Evolutionary conservation across 2,113 vertebrate species (phyloP).

Genomic region (Phoxinus phoxinus): DNA sequence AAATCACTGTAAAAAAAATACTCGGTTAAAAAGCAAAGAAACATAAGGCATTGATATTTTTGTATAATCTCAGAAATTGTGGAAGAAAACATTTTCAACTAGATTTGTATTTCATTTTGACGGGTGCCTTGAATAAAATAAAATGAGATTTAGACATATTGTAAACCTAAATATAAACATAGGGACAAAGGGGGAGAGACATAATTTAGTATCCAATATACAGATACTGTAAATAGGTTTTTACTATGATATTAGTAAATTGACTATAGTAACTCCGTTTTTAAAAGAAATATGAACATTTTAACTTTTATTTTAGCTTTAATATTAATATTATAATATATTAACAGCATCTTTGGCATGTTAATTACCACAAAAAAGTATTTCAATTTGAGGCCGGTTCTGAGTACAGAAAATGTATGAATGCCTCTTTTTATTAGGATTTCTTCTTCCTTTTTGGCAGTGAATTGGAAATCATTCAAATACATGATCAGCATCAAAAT

Average conservation of each 20-base stretch:
- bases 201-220: neutral
- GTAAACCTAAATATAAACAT: neutral
- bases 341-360: neutral
- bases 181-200: neutral
- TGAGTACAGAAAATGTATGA: neutral
- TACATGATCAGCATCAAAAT: conserved; percentile 20
- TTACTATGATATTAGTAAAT: neutral
- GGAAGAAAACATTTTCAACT: neutral
- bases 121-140: neutral
- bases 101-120: neutral
- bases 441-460: neutral
- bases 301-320: neutral
- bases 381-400: neutral
- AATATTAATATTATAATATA: too few species aligned
- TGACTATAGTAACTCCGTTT: neutral
- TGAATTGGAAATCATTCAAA: conserved; percentile 22
- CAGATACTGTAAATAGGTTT: neutral
- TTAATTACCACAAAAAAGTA: neutral
- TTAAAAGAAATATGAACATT: neutral
- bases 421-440: neutral
- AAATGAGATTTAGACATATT: neutral
- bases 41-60: neutral
- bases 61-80: neutral
- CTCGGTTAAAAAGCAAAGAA: neutral
- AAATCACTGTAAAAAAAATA: neutral